Evolutionary conservation across 35 echinoderm and acorn worm species (phyloP), one percentile per base, ranked within the genome.

Genomic region (Heliocidaris erythrogramma): DNA sequence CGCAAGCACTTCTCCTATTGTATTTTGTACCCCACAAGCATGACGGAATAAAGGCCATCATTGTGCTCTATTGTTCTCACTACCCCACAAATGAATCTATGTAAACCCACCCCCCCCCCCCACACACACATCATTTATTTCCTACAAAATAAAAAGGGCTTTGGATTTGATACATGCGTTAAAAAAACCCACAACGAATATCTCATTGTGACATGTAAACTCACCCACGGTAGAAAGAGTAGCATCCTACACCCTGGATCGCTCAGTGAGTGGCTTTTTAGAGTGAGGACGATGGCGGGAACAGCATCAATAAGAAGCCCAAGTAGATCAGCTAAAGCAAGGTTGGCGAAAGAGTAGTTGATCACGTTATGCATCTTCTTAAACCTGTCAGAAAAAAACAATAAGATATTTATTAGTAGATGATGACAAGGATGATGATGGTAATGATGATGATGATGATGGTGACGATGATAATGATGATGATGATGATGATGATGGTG

Each of bases 311-410:
- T 31, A 59, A 94, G 92, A 49, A 98, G 71, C 14, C 96, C 49
- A 60, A 92, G 94, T 13, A 98, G 94, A 88, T 98, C 97, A 29
- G 97, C 88, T 29, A 98, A 85, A 24, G 97, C 97, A 48, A 98
- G 96, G 56, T 98, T 98, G 17, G 94, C 97, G 48, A 98, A 98
- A 5, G 97, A 96, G 32, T 96, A 96, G 88, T 98, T 98, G 86
- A 98, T 95, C 7, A 95, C 90, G 31, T 94, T 98, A 48, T 96
- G 95, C 97, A 98, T 98, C 65, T 98, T 92, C 11, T 92, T 48
- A 59, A 92, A 92, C 50, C 91, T 92, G 32, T 13, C 31, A 86
- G 27, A 86, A 86, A 86, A 86, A 86, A 17, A 32, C 27, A 30
- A 12, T 30, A 9, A n/a, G 31, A 30, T 9, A 86, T 4, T 86